Evolutionary conservation across 2,113 vertebrate species (phyloP), one percentile per base, ranked within the genome.

Genomic region (Equus przewalskii): DNA sequence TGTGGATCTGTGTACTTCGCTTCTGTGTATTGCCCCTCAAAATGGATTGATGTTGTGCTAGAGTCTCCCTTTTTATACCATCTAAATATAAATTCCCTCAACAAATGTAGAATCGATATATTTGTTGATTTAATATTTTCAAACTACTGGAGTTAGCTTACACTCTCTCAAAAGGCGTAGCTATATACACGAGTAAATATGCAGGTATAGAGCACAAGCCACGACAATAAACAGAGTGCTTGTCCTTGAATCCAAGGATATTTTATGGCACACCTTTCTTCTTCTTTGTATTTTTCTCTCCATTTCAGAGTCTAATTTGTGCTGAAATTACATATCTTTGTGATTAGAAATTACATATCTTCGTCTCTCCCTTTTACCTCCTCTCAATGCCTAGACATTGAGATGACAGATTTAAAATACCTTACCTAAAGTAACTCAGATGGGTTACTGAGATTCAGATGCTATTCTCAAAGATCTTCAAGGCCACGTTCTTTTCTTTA

Each of bases 171-270:
- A 75, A 86, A 62, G 65, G 64, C 9, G 2, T 24, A 58, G 33
- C 0, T 84, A 2, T 41, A 22, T 41, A 10, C 1, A 36, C 12
- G 22, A 62, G 13, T 87, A 54, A 81, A 75, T 49, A 56, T 6
- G 15, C 12, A 15, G 0, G 0, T 19, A 58, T 60, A 83, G 16
- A 16, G 13, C 7, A 15, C 2, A 73, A 64, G 14, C 0, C 41
- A 14, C 15, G 1, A 60, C 2, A 69, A n/a, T 51, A 51, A 56
- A 30, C 21, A 89, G 16, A 62, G 21, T 14, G 3, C 5, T 3
- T 81, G 85, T 26, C 7, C 10, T 36, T 85, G 24, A 1, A 79
- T 30, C 8, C 33, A 65, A 94, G 16, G 5, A 24, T 70, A 64
- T 33, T 75, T 78, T 56, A n/a, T 49, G 5, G 13, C 51, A 95